A percentile compares a stretch with the other conserved stretches of the same genome.
Evolutionary conservation across 2,888 invertebrate species (phyloP).

Genomic region (Platerodrilus igneus): DNA sequence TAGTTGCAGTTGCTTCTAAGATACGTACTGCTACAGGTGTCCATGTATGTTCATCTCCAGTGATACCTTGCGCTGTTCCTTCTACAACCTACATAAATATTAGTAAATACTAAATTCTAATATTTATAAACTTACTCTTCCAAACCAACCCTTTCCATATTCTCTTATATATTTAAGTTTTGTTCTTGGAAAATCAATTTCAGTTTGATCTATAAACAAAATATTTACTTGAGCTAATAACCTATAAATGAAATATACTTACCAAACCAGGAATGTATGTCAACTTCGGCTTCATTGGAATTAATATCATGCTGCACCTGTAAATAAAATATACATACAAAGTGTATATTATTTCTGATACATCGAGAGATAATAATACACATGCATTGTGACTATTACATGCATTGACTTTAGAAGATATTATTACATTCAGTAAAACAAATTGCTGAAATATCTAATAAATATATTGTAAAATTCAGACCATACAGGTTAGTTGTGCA

Average conservation of each 20-base stretch:
- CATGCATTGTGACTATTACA: too few species aligned
- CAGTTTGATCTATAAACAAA: conserved; percentile 46
- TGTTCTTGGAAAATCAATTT: conserved; percentile 66
- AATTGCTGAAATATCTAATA: too few species aligned
- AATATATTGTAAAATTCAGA: too few species aligned
- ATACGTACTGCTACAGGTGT: conserved; percentile 74
- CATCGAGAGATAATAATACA: too few species aligned
- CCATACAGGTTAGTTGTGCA: too few species aligned
- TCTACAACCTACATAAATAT: conserved; percentile 61
- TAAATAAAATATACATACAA: conserved; percentile 28
- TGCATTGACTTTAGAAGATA: too few species aligned
- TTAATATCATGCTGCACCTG: conserved; percentile 40
- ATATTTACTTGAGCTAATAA: conserved; percentile 7
- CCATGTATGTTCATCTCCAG: conserved; percentile 40
- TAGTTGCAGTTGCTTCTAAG: conserved; percentile 70
- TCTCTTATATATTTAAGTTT: conserved; percentile 77
- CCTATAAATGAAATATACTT: too few species aligned
- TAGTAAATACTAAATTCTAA: conserved; percentile 9
- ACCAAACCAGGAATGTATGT: conserved; percentile 50
- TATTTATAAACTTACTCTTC: conserved; percentile 53
- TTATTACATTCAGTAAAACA: too few species aligned
- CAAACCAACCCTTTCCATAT: conserved; percentile 82
- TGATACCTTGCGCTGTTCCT: conserved; percentile 62
- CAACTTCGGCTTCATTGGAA: conserved; percentile 43
- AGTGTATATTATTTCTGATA: too few species aligned